phyloP scores from a whole-genome alignment of 2,113 vertebrate genomes.

The Hydropotes inermis region DNA sequence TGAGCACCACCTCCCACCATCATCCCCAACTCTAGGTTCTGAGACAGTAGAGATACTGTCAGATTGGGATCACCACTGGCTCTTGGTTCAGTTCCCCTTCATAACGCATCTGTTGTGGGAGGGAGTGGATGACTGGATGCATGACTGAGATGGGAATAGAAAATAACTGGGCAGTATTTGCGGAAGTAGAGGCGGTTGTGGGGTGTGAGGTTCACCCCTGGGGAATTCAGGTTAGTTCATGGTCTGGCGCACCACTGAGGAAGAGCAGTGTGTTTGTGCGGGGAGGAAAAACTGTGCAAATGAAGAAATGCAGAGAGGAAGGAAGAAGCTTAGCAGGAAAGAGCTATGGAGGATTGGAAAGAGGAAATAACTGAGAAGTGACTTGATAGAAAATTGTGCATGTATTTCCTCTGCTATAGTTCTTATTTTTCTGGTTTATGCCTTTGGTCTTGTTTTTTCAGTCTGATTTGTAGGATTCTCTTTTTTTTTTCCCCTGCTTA shows the following conservation, averaged over 20 bases:
- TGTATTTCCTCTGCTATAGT: not conserved
- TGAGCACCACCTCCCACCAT: not conserved
- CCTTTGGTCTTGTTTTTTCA: not conserved
- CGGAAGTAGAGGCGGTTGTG: not conserved
- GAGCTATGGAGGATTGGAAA: not conserved
- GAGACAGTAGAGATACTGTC: not conserved
- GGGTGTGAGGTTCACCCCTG: not conserved
- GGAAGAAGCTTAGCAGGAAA: not conserved
- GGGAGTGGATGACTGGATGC: not conserved
- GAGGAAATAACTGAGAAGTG: conserved; percentile 32
- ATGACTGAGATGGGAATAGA: not conserved
- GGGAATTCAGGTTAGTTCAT: not conserved
- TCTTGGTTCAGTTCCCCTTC: not conserved
- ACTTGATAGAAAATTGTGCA: conserved; percentile 16
- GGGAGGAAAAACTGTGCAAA: not conserved
- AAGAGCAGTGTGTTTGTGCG: not conserved
- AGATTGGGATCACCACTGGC: not conserved
- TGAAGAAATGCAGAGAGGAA: not conserved
- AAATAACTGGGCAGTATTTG: not conserved
- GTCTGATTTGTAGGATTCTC: not conserved
- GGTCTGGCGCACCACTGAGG: not conserved
- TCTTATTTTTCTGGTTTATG: not conserved
- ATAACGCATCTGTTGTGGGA: not conserved
- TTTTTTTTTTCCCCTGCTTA: not conserved
- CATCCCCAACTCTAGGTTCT: not conserved